Conservation (phyloP, 2,113 vertebrate species). For the Illadopsis cleaveri region DNA sequence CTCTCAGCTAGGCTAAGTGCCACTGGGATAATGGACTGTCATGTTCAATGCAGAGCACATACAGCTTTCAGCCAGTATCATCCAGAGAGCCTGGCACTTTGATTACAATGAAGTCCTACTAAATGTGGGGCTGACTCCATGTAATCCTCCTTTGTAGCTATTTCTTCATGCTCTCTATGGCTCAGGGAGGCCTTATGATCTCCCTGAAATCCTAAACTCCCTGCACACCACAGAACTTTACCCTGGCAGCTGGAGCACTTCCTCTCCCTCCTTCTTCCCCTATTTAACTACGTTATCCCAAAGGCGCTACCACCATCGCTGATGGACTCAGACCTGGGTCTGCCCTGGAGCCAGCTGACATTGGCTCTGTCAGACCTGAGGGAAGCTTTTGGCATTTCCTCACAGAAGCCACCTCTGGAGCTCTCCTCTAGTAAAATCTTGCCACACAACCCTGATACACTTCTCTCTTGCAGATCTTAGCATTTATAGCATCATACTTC, state of each 20-base stretch:
- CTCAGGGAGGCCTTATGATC: not conserved
- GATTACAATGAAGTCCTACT: not conserved
- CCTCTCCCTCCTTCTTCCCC: not conserved
- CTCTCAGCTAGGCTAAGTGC: not conserved
- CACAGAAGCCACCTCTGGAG: not conserved
- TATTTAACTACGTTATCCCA: fast-evolving
- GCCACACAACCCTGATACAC: not conserved
- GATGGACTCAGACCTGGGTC: not conserved
- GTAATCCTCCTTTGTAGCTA: not conserved
- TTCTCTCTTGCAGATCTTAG: not conserved
- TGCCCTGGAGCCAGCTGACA: not conserved
- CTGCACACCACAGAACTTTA: not conserved
- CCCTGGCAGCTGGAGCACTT: not conserved
- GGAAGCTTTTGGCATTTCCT: not conserved
- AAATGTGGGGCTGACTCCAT: not conserved
- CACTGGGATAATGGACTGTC: not conserved
- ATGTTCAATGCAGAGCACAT: not conserved
- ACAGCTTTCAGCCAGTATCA: not conserved
- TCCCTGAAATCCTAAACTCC: not conserved
- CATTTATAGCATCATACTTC: not conserved
- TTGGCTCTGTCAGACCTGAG: not conserved
- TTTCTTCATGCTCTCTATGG: not conserved
- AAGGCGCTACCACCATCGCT: fast-evolving
- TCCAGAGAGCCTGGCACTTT: not conserved
- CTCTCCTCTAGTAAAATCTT: not conserved